Conservation (phyloP, 1,140 invertebrate species). For the Melitaea cinxia region DNA sequence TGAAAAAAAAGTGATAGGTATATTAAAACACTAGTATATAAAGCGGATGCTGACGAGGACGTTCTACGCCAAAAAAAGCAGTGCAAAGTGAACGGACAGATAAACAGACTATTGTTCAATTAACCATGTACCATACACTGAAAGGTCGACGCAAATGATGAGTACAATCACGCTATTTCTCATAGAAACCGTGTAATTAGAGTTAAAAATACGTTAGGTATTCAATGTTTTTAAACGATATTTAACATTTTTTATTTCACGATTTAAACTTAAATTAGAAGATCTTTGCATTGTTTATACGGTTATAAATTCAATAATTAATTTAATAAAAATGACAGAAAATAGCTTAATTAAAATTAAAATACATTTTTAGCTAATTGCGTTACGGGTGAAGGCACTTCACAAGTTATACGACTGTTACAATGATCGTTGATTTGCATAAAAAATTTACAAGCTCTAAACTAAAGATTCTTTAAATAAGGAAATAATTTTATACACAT, state of each 20-base stretch:
- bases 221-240: background rate
- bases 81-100: constrained; percentile 59
- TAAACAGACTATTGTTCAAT: constrained; percentile 54
- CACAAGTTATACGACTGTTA: background rate
- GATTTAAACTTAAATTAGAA: background rate
- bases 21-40: constrained; percentile 20
- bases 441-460: background rate
- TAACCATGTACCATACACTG: constrained; percentile 47
- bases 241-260: background rate
- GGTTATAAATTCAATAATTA: no score
- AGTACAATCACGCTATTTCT: constrained; percentile 31
- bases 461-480: constrained; percentile 5
- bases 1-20: constrained; percentile 37
- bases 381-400: background rate
- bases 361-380: background rate
- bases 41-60: constrained; percentile 62
- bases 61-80: constrained; percentile 55
- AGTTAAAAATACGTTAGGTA: background rate
- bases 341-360: background rate
- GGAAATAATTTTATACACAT: background rate
- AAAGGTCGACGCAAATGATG: constrained; percentile 45
- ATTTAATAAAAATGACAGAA: no score
- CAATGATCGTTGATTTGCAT: background rate
- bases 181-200: constrained; percentile 24
- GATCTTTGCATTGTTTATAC: background rate